phyloP scores from a whole-genome alignment of 1,140 invertebrate species.

The Ceratina japonica region DNA sequence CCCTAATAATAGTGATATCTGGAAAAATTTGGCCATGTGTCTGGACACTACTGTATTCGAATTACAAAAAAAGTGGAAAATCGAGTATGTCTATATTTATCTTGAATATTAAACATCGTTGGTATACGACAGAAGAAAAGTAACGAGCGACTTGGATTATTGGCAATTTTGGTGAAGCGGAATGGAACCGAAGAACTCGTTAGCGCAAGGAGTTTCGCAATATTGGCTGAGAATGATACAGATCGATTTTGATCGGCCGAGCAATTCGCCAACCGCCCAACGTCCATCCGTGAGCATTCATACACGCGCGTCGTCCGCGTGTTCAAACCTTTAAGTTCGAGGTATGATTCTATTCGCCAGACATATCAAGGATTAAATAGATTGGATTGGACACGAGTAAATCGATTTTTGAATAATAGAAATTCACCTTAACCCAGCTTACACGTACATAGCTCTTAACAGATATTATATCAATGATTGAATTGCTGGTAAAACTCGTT shows the following conservation, averaged over 20 bases:
- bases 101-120: too few relatives aligned
- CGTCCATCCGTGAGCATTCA: not conserved
- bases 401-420: not conserved
- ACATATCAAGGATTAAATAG: not conserved
- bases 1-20: too few relatives aligned
- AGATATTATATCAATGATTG: too few relatives aligned
- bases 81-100: too few relatives aligned
- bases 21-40: too few relatives aligned
- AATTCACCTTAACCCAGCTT: not conserved
- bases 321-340: not conserved
- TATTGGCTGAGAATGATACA: constrained; percentile 27
- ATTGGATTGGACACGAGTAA: not conserved
- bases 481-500: too few relatives aligned
- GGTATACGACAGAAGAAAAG: not conserved
- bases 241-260: not conserved
- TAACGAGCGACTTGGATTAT: constrained; percentile 9
- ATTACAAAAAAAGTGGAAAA: too few relatives aligned
- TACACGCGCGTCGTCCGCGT: not conserved
- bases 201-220: constrained; percentile 9
- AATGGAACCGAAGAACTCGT: constrained; percentile 8
- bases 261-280: not conserved
- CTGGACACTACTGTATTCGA: too few relatives aligned
- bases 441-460: not conserved
- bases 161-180: constrained; percentile 3
- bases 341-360: not conserved